These are phyloP conservation scores for Theristicus caerulescens DNA, from an alignment of 2,113 vertebrate genomes.

Conservation along the genomic window DNA sequence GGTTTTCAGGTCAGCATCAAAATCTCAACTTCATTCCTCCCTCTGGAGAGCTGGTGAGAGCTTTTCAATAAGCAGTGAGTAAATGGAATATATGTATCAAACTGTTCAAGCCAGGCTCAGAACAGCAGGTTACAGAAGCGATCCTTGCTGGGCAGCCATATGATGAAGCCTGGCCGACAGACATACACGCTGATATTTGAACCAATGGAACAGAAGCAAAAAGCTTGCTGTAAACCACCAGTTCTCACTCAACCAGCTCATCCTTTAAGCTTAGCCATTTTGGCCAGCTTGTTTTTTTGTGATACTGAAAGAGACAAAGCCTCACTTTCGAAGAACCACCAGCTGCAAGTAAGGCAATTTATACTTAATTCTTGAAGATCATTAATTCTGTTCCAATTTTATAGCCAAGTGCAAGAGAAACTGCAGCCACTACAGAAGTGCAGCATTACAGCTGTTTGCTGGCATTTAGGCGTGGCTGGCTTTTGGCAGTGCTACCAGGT, in stretches of 20 bases:
- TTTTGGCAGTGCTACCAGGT: background rate
- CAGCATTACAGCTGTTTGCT: background rate
- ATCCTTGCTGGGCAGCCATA: background rate
- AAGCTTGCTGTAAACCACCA: background rate
- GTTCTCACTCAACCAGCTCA: background rate
- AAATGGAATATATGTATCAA: background rate
- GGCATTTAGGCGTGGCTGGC: background rate
- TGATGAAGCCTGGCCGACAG: background rate
- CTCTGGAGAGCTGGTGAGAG: background rate
- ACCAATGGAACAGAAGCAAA: background rate
- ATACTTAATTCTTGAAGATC: background rate
- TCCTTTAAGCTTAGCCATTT: background rate
- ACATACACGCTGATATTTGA: accelerated
- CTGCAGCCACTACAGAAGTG: background rate
- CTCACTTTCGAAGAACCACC: background rate
- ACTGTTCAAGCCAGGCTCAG: background rate
- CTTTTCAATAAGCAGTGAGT: background rate
- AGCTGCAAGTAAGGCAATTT: background rate
- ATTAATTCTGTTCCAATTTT: background rate
- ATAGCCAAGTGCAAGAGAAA: background rate
- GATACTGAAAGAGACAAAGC: background rate
- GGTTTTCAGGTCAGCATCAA: background rate
- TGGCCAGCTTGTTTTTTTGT: background rate
- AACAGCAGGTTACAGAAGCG: background rate
- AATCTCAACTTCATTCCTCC: background rate